Percentiles rank a stretch among this genome's conserved stretches.
Evolutionary conservation across 2,797 vertebrate genomes (phyloP).

Genomic region (Chiloscyllium punctatum): DNA sequence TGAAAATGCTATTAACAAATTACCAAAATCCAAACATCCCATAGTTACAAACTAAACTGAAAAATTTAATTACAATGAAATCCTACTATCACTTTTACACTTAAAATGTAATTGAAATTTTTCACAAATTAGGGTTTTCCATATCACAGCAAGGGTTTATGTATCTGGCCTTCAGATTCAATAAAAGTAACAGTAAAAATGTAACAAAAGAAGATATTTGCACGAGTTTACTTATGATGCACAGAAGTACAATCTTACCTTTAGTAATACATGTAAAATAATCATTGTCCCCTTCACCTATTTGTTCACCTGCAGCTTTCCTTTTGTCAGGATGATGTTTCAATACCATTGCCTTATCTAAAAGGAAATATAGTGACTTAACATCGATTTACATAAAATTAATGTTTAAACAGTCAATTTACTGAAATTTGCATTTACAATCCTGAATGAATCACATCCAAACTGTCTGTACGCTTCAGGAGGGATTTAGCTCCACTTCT

Average conservation of each 20-base stretch:
- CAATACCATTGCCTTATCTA: constrained; percentile 96
- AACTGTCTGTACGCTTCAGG: not conserved
- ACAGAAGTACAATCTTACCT: constrained; percentile 52
- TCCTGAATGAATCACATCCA: not conserved
- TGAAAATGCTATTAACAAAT: not conserved
- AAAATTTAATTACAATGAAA: not conserved
- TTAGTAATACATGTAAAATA: constrained; percentile 80
- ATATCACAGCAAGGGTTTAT: not conserved
- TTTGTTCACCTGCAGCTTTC: constrained; percentile 95
- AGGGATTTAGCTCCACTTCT: not conserved
- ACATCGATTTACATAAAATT: not conserved
- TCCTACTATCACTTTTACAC: not conserved
- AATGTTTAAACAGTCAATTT: not conserved
- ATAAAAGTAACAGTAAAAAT: not conserved
- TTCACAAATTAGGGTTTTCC: not conserved
- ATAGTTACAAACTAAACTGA: not conserved
- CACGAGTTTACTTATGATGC: not conserved
- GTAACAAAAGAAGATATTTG: not conserved
- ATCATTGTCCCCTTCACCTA: constrained; percentile 91
- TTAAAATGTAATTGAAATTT: not conserved
- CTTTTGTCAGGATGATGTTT: constrained; percentile 98
- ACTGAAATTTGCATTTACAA: not conserved
- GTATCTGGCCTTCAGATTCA: not conserved
- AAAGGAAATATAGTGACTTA: constrained; percentile 37
- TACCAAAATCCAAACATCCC: not conserved